Conservation (phyloP, 2,113 vertebrate species). For the Entomyzon cyanotis region DNA sequence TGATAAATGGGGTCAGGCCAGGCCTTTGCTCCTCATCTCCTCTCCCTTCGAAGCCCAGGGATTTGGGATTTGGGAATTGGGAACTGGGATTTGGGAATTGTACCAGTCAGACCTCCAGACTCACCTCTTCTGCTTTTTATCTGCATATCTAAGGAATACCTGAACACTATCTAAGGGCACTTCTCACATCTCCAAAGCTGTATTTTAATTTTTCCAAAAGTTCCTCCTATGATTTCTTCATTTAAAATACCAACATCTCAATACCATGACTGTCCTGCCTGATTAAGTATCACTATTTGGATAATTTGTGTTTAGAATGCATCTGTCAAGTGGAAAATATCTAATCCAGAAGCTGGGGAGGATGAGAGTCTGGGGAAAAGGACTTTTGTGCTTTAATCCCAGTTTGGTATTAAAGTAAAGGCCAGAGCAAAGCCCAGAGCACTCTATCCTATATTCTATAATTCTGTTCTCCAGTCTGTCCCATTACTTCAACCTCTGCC, state of each 20-base stretch:
- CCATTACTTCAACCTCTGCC: not conserved
- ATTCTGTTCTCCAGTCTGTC: not conserved
- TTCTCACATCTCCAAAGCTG: not conserved
- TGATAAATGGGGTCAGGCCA: not conserved
- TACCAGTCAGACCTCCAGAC: not conserved
- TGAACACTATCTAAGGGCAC: not conserved
- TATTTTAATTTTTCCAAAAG: not conserved
- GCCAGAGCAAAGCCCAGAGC: not conserved
- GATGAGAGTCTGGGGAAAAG: not conserved
- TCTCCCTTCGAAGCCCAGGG: not conserved
- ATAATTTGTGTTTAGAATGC: not conserved
- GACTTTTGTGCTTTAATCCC: not conserved
- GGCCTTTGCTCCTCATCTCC: not conserved
- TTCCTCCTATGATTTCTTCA: not conserved
- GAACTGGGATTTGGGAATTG: not conserved
- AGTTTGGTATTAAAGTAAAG: not conserved
- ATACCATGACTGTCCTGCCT: accelerated
- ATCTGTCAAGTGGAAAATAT: not conserved
- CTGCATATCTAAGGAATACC: not conserved
- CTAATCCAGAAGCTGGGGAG: not conserved
- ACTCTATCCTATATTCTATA: not conserved
- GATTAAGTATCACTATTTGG: not conserved
- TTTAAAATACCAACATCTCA: not conserved
- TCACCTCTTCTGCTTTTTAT: not conserved
- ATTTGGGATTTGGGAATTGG: not conserved